Conservation (phyloP, 2,888 invertebrate genomes). For the Hoplodrina ambigua region DNA sequence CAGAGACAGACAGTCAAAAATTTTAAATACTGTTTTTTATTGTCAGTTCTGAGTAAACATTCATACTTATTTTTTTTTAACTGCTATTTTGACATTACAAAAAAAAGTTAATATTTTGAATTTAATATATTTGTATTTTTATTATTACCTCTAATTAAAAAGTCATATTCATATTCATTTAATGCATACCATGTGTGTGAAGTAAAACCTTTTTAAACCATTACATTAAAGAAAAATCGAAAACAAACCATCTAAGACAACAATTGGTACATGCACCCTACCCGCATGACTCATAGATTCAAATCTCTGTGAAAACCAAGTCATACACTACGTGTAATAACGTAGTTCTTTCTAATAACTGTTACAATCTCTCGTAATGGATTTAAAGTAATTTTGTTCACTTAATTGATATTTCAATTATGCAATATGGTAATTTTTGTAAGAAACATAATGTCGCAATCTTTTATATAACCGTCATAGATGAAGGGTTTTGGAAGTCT, state of each 20-base stretch:
- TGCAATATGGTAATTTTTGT: slow-evolving; percentile 58
- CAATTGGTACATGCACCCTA: slow-evolving; percentile 28
- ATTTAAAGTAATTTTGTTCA: slow-evolving; percentile 41
- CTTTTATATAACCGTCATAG: slow-evolving; percentile 44
- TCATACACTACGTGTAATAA: slow-evolving; percentile 28
- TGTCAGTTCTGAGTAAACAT: too few relatives aligned
- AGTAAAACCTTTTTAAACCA: too few relatives aligned
- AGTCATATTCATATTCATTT: too few relatives aligned
- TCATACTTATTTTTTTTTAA: too few relatives aligned
- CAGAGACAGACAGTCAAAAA: too few relatives aligned
- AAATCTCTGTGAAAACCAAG: slow-evolving; percentile 51
- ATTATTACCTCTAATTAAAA: too few relatives aligned
- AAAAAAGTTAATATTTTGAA: too few relatives aligned
- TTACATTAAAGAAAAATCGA: too few relatives aligned
- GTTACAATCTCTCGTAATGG: slow-evolving; percentile 56
- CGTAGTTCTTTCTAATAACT: slow-evolving; percentile 56
- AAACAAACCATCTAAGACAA: neutral
- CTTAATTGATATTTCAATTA: slow-evolving; percentile 61
- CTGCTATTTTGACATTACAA: too few relatives aligned
- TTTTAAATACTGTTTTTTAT: too few relatives aligned
- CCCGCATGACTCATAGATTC: slow-evolving; percentile 40
- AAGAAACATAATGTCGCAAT: slow-evolving; percentile 36
- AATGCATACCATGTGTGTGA: too few relatives aligned
- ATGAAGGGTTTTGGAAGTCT: slow-evolving; percentile 33
- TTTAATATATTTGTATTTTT: too few relatives aligned